Evolutionary conservation across 1,140 invertebrate genomes (phyloP), one percentile per base, ranked within the genome.

Genomic region (Anastatus disparis): DNA sequence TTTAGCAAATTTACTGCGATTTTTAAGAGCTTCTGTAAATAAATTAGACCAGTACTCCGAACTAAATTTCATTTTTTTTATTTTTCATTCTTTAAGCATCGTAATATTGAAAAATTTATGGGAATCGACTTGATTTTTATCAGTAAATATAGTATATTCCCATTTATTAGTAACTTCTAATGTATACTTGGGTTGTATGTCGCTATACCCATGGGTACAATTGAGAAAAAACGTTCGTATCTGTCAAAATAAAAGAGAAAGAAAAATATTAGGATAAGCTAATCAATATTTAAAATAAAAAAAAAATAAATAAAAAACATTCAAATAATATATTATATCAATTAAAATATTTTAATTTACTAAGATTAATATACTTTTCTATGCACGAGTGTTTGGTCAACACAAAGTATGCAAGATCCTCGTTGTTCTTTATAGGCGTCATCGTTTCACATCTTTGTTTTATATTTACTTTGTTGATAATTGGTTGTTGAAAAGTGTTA

Each of bases 331-430:
- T n/a, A 44, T 38, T 38, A 7, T 38, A 6, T 7, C 12, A 12
- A 38, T 7, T 38, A 12, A 38, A 38, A 38, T 38, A 6, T 7
- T 38, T 38, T 38, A 38, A 38, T 38, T 38, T 7, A 15, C 2
- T 12, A 46, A 29, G n/a, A 2, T n/a, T 15, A 17, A 88, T 92
- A 89, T 88, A 95, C 93, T 95, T 98, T 78, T 86, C 97, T 95
- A 87, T 97, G 97, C 97, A 97, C 94, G 93, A 96, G 83, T 97
- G 95, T 87, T 99, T 99, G 13, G 94, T 97, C 77, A 98, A 95
- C 84, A 95, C 90, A 87, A 96, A 99, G 85, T 95, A 97, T 70
- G 93, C 93, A 79, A 97, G 88, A 91, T 97, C 95, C 81, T 93
- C 89, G 87, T 96, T 97, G 84, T 96, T 94, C 85, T 92, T 93